These are phyloP conservation scores for Osmerus mordax DNA, from an alignment of 2,113 vertebrate genomes.

Conservation along the genomic window DNA sequence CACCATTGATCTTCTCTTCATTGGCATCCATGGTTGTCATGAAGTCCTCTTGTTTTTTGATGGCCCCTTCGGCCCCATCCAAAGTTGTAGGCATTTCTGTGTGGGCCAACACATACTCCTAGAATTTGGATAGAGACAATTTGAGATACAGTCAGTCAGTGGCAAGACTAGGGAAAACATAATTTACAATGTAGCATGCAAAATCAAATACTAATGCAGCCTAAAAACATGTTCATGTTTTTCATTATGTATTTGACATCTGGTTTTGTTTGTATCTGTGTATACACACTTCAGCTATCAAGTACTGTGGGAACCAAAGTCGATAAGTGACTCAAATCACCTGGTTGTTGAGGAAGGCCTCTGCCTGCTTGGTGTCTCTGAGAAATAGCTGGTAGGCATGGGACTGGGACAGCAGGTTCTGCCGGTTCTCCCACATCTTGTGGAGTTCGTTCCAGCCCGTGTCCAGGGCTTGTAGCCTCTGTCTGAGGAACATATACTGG, in stretches of 20 bases:
- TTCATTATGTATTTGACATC: too few species aligned
- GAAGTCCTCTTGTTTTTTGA: slow-evolving; percentile 90
- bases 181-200: too few species aligned
- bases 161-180: neutral
- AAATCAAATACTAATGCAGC: too few species aligned
- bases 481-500: slow-evolving; percentile 89
- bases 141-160: neutral
- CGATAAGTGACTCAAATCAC: slow-evolving; percentile 50
- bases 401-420: slow-evolving; percentile 86
- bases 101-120: slow-evolving; percentile 88
- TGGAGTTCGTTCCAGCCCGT: slow-evolving; percentile 92
- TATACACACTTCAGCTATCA: neutral
- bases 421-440: slow-evolving; percentile 92
- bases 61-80: slow-evolving; percentile 86
- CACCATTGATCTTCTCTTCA: slow-evolving; percentile 86
- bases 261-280: too few species aligned
- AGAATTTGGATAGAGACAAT: neutral
- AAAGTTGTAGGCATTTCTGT: slow-evolving; percentile 87
- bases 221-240: too few species aligned
- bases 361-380: slow-evolving; percentile 86
- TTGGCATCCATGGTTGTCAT: slow-evolving; percentile 94
- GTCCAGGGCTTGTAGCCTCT: slow-evolving; percentile 85
- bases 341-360: slow-evolving; percentile 91
- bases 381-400: slow-evolving; percentile 90
- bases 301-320: neutral